Conservation (phyloP, 2,797 vertebrate genomes). For the Myripristis jacobus region DNA sequence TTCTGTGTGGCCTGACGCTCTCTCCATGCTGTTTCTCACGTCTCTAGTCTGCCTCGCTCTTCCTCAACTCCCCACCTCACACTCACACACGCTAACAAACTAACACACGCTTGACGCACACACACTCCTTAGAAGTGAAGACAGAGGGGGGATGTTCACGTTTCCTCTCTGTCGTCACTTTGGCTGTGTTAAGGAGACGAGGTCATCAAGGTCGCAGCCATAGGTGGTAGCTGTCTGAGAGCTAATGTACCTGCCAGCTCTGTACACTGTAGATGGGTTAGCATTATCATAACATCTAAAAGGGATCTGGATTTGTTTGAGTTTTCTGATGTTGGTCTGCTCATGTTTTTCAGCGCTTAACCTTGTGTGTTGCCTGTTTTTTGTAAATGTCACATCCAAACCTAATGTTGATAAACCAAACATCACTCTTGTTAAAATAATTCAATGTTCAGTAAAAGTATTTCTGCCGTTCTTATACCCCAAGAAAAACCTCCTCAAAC, state of each 20-base stretch:
- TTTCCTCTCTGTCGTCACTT: conserved; percentile 2
- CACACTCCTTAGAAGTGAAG: conserved; percentile 1
- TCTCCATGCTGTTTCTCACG: conserved; percentile 65
- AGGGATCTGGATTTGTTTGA: too few relatives aligned
- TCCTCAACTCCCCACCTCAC: conserved; percentile 14
- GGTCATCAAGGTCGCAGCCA: not conserved
- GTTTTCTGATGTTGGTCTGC: not conserved
- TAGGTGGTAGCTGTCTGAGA: not conserved
- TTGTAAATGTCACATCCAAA: not conserved
- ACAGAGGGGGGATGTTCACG: not conserved
- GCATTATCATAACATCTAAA: too few relatives aligned
- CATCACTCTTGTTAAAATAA: not conserved
- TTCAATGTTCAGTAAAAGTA: not conserved
- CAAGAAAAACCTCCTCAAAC: not conserved
- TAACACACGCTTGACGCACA: not conserved
- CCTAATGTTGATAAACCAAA: not conserved
- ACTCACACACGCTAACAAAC: conserved; percentile 10
- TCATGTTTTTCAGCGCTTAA: not conserved
- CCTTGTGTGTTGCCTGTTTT: not conserved
- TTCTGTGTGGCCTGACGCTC: conserved; percentile 87
- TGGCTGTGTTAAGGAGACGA: not conserved
- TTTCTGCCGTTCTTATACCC: too few relatives aligned
- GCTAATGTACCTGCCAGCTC: conserved; percentile 20
- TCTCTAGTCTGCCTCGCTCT: not conserved
- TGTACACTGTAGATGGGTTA: not conserved